Conservation (phyloP, 2,113 vertebrate genomes). For the Aix galericulata region DNA sequence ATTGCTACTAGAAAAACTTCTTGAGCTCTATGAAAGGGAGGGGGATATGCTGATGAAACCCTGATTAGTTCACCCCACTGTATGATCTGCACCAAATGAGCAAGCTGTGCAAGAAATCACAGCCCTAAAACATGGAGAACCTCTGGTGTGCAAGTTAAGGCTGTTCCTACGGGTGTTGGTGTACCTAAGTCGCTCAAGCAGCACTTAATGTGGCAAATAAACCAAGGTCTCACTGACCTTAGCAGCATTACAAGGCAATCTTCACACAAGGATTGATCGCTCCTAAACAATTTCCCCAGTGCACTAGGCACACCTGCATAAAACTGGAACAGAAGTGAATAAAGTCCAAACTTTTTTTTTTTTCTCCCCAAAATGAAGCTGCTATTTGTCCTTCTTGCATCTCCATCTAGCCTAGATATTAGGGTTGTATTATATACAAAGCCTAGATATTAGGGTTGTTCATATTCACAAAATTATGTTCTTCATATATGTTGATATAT, state of each 20-base stretch:
- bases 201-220: slow-evolving; percentile 52
- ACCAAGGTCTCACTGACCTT: slow-evolving; percentile 56
- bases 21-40: neutral
- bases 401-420: neutral
- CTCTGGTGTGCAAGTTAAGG: slow-evolving; percentile 17
- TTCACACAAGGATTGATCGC: neutral
- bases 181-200: slow-evolving; percentile 56
- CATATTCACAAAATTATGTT: neutral
- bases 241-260: slow-evolving; percentile 32
- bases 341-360: neutral
- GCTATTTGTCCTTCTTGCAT: neutral
- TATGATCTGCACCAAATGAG: neutral
- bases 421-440: neutral
- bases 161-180: slow-evolving; percentile 24
- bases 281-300: neutral
- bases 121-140: slow-evolving; percentile 1
- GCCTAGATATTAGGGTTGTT: neutral
- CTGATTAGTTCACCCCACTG: neutral
- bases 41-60: neutral
- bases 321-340: neutral
- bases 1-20: neutral
- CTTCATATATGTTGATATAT: neutral
- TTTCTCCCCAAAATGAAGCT: accelerated
- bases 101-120: slow-evolving; percentile 22
- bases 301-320: neutral